Conservation (phyloP, 2,113 vertebrate species). For the Ophiodon elongatus region DNA sequence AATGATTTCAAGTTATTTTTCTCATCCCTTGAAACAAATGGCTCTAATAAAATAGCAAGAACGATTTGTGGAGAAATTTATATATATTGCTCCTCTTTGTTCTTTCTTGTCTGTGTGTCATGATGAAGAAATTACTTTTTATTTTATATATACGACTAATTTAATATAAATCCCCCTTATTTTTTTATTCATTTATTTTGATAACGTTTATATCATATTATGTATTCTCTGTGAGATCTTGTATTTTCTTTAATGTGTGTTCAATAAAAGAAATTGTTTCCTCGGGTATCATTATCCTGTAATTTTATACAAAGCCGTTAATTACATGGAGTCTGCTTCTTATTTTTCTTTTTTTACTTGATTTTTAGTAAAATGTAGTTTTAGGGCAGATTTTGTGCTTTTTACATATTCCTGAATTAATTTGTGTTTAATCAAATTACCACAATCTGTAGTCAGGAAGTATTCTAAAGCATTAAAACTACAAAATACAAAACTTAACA, state of each 20-base stretch:
- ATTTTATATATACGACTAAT: neutral
- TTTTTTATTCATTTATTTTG: too few species aligned
- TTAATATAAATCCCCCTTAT: neutral
- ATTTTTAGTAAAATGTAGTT: neutral
- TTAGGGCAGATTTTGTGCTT: neutral
- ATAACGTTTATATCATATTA: neutral
- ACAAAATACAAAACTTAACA: too few species aligned
- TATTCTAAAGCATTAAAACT: too few species aligned
- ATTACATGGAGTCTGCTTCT: neutral
- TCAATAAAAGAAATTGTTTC: neutral
- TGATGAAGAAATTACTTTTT: neutral
- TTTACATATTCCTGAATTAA: neutral
- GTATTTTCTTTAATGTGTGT: too few species aligned
- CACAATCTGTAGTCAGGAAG: neutral
- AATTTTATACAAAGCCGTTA: neutral
- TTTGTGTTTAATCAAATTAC: too few species aligned
- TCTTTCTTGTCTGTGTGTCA: neutral
- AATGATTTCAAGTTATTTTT: neutral
- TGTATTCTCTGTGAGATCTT: too few species aligned
- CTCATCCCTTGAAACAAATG: too few species aligned
- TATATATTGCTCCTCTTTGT: neutral
- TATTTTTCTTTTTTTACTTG: too few species aligned
- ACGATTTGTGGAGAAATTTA: too few species aligned
- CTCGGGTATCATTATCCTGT: neutral
- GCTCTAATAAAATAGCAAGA: too few species aligned